phyloP scores from a whole-genome alignment of 1,140 invertebrate genomes.

The Eufriesea mexicana region DNA sequence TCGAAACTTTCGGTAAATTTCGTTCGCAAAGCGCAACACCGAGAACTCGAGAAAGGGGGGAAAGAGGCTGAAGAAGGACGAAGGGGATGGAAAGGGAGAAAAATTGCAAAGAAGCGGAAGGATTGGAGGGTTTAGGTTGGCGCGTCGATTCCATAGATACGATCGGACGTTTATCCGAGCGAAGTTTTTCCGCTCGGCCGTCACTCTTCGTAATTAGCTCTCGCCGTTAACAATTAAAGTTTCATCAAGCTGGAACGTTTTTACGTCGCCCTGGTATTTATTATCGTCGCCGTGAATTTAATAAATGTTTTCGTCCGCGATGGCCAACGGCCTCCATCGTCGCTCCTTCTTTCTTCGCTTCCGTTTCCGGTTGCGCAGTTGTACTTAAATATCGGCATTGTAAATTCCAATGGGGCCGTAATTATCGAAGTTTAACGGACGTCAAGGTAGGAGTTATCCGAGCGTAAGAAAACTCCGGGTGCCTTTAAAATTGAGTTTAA shows the following conservation, averaged over 20 bases:
- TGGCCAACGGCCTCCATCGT: no score
- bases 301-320: conserved; percentile 20
- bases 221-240: conserved; percentile 28
- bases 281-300: conserved; percentile 14
- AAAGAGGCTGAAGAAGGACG: no score
- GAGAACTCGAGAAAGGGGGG: no score
- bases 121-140: background rate
- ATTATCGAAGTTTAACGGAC: conserved; percentile 64
- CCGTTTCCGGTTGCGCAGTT: background rate
- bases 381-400: conserved; percentile 26
- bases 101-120: no score
- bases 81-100: background rate
- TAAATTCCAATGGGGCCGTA: conserved; percentile 50
- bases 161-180: background rate
- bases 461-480: conserved; percentile 56
- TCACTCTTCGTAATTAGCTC: conserved; percentile 6
- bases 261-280: conserved; percentile 10
- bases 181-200: background rate
- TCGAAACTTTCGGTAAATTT: conserved; percentile 23
- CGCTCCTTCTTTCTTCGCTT: background rate
- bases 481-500: conserved; percentile 64
- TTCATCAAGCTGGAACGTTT: background rate
- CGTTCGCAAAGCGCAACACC: background rate
- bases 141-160: conserved; percentile 11
- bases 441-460: conserved; percentile 48